Conservation (phyloP, 2,113 vertebrate species). For the Numida meleagris region DNA sequence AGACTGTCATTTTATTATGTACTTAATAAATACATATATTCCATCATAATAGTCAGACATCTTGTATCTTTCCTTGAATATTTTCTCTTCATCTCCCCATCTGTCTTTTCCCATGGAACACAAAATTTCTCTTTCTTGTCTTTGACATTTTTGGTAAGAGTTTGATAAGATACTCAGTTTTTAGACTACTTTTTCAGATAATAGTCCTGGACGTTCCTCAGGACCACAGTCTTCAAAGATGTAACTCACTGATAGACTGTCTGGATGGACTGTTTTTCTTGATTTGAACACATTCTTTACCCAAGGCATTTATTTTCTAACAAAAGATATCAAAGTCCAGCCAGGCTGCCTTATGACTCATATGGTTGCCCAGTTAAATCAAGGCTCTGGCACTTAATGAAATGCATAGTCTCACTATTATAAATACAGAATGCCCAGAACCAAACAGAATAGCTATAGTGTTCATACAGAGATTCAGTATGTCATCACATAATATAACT, state of each 20-base stretch:
- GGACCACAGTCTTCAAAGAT: rapidly evolving
- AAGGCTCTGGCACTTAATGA: background rate
- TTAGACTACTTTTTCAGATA: background rate
- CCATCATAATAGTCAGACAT: background rate
- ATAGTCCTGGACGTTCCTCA: background rate
- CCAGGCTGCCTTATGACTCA: background rate
- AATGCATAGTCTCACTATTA: background rate
- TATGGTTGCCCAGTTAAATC: background rate
- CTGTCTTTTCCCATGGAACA: background rate
- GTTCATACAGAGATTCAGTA: background rate
- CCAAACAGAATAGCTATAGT: background rate
- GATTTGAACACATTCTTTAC: background rate
- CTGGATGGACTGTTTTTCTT: background rate
- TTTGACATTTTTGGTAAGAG: background rate
- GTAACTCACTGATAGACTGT: background rate
- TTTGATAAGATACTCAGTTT: background rate
- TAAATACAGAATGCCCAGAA: background rate
- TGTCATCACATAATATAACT: background rate
- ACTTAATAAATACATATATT: background rate
- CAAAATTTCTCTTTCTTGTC: background rate
- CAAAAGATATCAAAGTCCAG: background rate
- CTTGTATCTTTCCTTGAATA: background rate
- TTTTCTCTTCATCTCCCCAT: background rate
- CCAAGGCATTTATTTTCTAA: background rate
- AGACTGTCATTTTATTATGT: background rate